Evolutionary conservation across 2,113 vertebrate genomes (phyloP).

Genomic region (Butorides virescens): DNA sequence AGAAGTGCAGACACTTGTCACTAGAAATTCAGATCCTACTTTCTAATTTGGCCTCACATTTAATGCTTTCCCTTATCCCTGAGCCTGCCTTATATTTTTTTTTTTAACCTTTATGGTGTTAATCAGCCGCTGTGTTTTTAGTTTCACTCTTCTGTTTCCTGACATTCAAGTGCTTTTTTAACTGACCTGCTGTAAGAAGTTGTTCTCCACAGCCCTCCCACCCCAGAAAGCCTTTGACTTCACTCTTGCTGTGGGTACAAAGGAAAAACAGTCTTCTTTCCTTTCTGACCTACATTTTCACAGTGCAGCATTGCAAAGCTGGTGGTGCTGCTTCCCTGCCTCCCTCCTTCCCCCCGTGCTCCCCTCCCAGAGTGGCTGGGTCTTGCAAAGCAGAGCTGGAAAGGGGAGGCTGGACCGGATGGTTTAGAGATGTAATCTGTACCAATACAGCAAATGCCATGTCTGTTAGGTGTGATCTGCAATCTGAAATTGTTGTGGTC

Average conservation of each 20-base stretch:
- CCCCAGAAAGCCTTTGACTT: neutral
- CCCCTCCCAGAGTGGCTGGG: accelerated
- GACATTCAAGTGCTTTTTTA: neutral
- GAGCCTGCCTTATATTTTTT: neutral
- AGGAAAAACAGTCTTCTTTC: neutral
- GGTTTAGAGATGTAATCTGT: neutral
- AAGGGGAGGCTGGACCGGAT: neutral
- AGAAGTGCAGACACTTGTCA: neutral
- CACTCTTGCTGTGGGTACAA: neutral
- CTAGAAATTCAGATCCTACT: neutral
- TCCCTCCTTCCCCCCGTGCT: neutral
- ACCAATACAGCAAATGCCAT: neutral
- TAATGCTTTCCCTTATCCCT: neutral
- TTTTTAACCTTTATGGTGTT: neutral
- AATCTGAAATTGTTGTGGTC: neutral
- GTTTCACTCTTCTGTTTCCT: neutral
- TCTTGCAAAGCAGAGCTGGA: neutral
- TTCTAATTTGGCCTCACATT: neutral
- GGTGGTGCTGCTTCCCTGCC: neutral
- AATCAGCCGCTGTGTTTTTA: neutral
- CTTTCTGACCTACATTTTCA: conserved; percentile 14
- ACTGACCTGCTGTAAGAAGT: neutral
- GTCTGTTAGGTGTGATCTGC: neutral
- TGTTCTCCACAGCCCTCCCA: neutral
- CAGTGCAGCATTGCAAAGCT: neutral